Evolutionary conservation across 2,113 vertebrate genomes (phyloP), one percentile per base, ranked within the genome.

Genomic region (Myiozetetes cayanensis): DNA sequence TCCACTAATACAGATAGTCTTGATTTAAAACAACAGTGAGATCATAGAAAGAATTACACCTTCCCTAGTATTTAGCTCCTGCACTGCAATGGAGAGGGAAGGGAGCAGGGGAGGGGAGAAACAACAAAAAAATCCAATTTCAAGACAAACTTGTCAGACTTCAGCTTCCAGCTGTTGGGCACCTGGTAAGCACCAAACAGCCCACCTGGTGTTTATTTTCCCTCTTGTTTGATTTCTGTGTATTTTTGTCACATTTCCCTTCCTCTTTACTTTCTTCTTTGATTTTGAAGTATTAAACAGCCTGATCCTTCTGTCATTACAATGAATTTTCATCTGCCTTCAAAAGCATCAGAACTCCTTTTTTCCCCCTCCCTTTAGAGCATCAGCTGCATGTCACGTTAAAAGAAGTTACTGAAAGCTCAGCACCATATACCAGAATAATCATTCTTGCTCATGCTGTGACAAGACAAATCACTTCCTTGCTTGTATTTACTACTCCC

Each of bases 261-360:
- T 59, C 27, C 41, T 39, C 25, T 62, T 90, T 28, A 41, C 28
- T 53, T 71, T 50, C 28, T 44, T 61, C 43, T 89, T 58, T n/a
- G 25, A 44, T 43, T 66, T 79, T 72, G 4, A 73, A 39, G 23
- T 22, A 53, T 7, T 24, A 70, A 84, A 35, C 6, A 80, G 7
- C 14, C 33, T 21, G 28, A 85, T 39, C 43, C 31, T 76, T 58
- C 41, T 46, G 23, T 14, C n/a, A 52, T 33, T 30, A 33, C 16
- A 28, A 47, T 7, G 4, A 55, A 23, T 77, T 65, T 86, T 59
- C 35, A 44, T 21, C 46, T 87, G 41, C 70, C 18, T 85, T 92
- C 55, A 47, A 52, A 77, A 47, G 18, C 0, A 0, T 35, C 9
- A 0, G 50, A n/a, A 8, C 5, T 5, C 44, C 46, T 58, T n/a